Base-by-base conservation (phyloP, 2,797 vertebrate genomes). In the Phalloptychus januarius region DNA sequence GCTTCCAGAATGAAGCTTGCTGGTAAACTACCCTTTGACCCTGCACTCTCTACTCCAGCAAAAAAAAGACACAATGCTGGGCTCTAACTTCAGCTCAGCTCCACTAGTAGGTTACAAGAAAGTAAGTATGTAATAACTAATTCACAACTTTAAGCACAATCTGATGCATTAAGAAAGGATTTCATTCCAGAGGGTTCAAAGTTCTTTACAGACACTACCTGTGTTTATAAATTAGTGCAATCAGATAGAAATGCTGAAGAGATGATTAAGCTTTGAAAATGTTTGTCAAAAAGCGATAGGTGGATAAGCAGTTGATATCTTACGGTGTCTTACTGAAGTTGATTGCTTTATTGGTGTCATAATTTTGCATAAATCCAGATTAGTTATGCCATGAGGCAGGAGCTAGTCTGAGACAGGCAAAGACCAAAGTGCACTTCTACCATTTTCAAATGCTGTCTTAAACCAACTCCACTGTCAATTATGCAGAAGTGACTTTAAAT, bases 11-110 rank as follows among this genome's bases (percentile, higher is more conserved):
- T 31, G 58, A 44, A 40, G 16, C 44, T 71, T 45, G 45, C 58
- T 65, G 74, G 36, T 67, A 74, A 36, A 72, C 31, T 86, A 83
- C 75, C 81, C 89, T 86, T 88, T 86, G 82, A 87, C 87, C 84
- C 79, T 70, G 46, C 52, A 10, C 81, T 83, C 71, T 79, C 56
- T 67, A 52, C 77, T 72, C 77, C 58, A 72, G n/a, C 20, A 16
- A 70, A 79, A 76, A 71, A 25, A 28, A 23, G 3, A 25, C 23
- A 54, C 20, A n/a, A n/a, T 25, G 74, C 46, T 15, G 77, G 72
- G 44, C 69, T 8, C n/a, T n/a, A n/a, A n/a, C 40, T 15, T 23
- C 76, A 46, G 80, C 52, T 40, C 38, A 78, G 7, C 28, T 78
- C 42, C 75, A 54, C 40, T 71, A 58, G 8, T 54, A 54, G 1